Conservation (phyloP, 2,113 vertebrate genomes). For the Rhombomys opimus region DNA sequence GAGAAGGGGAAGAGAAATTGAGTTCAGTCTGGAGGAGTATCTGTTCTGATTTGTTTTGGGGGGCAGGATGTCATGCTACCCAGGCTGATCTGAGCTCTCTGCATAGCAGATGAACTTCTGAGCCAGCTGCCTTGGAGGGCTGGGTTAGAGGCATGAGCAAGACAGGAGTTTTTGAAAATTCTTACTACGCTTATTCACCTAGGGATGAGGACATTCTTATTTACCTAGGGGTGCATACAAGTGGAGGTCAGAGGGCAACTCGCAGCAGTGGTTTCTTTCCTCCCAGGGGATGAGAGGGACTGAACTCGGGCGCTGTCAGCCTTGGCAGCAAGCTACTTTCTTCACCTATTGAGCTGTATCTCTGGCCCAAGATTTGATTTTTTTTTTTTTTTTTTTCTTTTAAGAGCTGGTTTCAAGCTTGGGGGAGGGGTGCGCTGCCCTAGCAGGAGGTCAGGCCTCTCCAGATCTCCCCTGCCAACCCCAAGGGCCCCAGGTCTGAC, state of each 20-base stretch:
- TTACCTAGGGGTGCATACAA: neutral
- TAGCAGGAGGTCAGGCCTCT: neutral
- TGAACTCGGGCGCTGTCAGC: neutral
- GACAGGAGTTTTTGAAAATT: neutral
- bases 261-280: neutral
- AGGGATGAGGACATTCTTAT: neutral
- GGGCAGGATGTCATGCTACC: neutral
- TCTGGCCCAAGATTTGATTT: neutral
- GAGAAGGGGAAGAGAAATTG: neutral
- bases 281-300: no score
- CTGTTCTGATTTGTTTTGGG: neutral
- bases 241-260: neutral
- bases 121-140: neutral
- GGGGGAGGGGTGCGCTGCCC: fast-evolving
- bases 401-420: neutral
- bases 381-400: neutral
- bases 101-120: neutral
- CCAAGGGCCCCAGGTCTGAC: no score
- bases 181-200: neutral
- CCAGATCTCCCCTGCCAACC: neutral
- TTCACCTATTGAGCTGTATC: neutral
- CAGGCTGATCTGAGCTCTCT: neutral
- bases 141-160: neutral
- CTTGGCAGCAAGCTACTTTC: neutral
- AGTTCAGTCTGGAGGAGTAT: neutral